Conservation (phyloP, 2,888 invertebrate genomes). For the Cataglyphis altisquamis region DNA sequence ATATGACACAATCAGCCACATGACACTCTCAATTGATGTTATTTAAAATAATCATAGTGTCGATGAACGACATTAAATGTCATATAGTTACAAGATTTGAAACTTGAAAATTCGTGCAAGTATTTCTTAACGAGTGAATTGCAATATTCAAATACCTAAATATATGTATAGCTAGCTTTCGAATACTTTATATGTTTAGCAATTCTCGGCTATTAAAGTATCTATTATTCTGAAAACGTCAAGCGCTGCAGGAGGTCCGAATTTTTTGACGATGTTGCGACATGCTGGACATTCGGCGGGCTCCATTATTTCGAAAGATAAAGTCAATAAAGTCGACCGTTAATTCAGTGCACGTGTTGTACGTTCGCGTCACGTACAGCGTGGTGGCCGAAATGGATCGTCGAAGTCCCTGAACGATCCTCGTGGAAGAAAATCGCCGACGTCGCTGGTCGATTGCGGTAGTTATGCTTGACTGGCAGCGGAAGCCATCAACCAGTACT, state of each 20-base stretch:
- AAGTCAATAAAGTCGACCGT: conserved; percentile 25
- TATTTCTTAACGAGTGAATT: neutral
- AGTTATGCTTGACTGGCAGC: conserved; percentile 48
- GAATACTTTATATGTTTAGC: neutral
- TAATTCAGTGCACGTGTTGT: conserved; percentile 64
- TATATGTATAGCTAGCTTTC: neutral
- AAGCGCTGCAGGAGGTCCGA: neutral
- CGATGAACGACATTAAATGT: neutral
- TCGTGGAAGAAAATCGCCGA: conserved; percentile 34
- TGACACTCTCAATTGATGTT: neutral
- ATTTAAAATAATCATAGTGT: conserved; percentile 4
- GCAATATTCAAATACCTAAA: neutral
- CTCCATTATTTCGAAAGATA: conserved; percentile 51
- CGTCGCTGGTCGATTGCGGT: conserved; percentile 1
- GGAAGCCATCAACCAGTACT: conserved; percentile 2
- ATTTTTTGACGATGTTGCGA: conserved; percentile 25
- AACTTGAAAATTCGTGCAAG: neutral
- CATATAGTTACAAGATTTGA: neutral
- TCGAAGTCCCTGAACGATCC: conserved; percentile 30
- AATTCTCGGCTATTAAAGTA: neutral
- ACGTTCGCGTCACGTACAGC: conserved; percentile 47
- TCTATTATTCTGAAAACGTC: neutral
- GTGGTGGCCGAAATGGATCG: conserved; percentile 59
- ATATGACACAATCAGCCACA: neutral
- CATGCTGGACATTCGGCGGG: neutral